These are phyloP conservation scores for Orchestia grillus DNA, from an alignment of 1,140 invertebrate genomes.

Conservation along the genomic window DNA sequence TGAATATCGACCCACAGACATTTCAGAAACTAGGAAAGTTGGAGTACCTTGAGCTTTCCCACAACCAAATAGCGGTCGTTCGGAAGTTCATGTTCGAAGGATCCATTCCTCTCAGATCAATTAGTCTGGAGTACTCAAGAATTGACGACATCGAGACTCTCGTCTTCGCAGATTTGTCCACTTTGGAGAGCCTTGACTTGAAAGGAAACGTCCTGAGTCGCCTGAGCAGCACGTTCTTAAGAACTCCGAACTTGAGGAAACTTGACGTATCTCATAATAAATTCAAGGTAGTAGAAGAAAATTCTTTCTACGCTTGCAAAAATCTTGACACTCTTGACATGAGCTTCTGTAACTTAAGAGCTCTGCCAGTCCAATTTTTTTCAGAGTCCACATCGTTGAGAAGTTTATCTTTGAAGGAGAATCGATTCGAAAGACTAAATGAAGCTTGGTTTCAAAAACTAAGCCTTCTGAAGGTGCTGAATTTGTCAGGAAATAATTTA, in stretches of 20 bases:
- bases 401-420: constrained; percentile 88
- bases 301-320: constrained; percentile 80
- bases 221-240: constrained; percentile 82
- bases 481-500: constrained; percentile 61
- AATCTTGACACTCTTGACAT: constrained; percentile 80
- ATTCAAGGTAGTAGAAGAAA: constrained; percentile 75
- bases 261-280: constrained; percentile 83
- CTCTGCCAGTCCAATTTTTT: constrained; percentile 76
- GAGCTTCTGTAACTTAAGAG: constrained; percentile 87
- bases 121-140: constrained; percentile 77
- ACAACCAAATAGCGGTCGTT: constrained; percentile 73
- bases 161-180: constrained; percentile 78
- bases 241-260: constrained; percentile 74
- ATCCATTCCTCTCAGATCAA: constrained; percentile 74
- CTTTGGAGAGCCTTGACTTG: constrained; percentile 80
- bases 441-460: constrained; percentile 61
- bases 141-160: constrained; percentile 76
- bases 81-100: constrained; percentile 75
- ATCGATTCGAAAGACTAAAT: constrained; percentile 74
- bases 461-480: constrained; percentile 61
- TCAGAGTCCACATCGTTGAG: constrained; percentile 75
- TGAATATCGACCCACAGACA: constrained; percentile 73
- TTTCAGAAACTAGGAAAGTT: constrained; percentile 68
- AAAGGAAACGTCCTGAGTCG: constrained; percentile 82
- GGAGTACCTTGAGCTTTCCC: constrained; percentile 77